These are phyloP conservation scores for Apostichopus californicus DNA, from an alignment of 35 echinoderm and acorn worm genomes.

Conservation along the genomic window DNA sequence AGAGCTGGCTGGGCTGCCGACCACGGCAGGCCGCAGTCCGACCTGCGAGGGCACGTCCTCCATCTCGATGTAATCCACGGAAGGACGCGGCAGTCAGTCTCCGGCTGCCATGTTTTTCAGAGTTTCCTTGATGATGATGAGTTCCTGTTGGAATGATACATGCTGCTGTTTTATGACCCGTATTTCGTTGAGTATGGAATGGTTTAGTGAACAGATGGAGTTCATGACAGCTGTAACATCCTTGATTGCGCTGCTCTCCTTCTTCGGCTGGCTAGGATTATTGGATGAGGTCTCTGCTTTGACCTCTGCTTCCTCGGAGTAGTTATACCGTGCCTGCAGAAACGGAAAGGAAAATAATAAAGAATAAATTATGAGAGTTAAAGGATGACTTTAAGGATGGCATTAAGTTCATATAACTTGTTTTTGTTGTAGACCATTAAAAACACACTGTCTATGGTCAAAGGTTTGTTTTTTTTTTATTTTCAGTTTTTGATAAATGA, in stretches of 20 bases:
- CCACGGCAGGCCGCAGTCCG: not conserved
- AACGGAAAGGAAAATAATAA: not conserved
- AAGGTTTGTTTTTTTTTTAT: no score
- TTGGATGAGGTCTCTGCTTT: slow-evolving; percentile 19
- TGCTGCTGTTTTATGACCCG: slow-evolving; percentile 45
- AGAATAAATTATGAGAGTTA: no score
- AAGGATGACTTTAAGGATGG: no score
- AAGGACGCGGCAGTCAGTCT: not conserved
- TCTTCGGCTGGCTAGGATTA: not conserved
- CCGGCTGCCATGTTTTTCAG: not conserved
- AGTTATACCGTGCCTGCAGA: not conserved
- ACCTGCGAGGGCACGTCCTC: slow-evolving; percentile 47
- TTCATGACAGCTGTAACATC: slow-evolving; percentile 23
- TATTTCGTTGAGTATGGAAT: slow-evolving; percentile 58
- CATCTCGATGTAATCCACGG: slow-evolving; percentile 45
- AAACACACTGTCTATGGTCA: no score
- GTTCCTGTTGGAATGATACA: slow-evolving; percentile 32
- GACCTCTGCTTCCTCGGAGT: not conserved
- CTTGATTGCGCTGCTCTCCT: not conserved
- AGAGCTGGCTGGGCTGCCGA: not conserved
- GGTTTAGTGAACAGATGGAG: slow-evolving; percentile 19
- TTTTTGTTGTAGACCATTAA: no score
- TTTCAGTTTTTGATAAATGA: no score
- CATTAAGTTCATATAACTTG: no score
- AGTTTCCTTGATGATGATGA: slow-evolving; percentile 43